These are phyloP conservation scores for Kryptolebias ocellatus DNA, from an alignment of 2,797 vertebrate genomes.

Conservation along the genomic window DNA sequence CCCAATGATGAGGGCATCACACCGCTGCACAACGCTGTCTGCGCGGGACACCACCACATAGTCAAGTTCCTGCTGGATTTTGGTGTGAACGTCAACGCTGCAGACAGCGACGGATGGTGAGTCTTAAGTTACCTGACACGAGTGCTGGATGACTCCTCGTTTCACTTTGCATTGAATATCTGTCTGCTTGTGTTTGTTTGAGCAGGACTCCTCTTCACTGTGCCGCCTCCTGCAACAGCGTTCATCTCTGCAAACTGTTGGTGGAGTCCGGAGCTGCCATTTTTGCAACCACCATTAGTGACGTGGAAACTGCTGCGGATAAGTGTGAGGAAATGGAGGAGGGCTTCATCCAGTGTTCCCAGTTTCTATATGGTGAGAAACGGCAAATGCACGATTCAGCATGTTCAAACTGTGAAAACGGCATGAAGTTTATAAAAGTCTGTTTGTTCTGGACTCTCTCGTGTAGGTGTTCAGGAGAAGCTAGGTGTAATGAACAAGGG, in stretches of 20 bases:
- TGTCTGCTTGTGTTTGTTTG: background rate
- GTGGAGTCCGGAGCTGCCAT: slow-evolving; percentile 98
- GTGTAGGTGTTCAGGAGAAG: slow-evolving; percentile 95
- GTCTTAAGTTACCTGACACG: slow-evolving; percentile 30
- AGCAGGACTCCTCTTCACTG: slow-evolving; percentile 97
- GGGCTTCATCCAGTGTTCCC: slow-evolving; percentile 96
- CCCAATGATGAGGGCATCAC: slow-evolving; percentile 99
- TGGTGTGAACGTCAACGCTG: slow-evolving; percentile 96
- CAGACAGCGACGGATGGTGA: slow-evolving; percentile 98
- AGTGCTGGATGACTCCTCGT: background rate
- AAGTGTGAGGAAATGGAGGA: slow-evolving; percentile 99
- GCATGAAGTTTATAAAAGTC: too few relatives aligned
- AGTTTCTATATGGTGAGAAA: slow-evolving; percentile 92
- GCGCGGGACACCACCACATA: slow-evolving; percentile 97
- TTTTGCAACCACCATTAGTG: slow-evolving; percentile 97
- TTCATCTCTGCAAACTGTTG: slow-evolving; percentile 95
- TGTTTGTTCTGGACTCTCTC: background rate
- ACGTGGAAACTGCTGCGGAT: slow-evolving; percentile 96
- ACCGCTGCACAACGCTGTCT: slow-evolving; percentile 95
- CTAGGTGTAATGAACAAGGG: slow-evolving; percentile 98
- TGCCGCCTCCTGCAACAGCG: slow-evolving; percentile 98
- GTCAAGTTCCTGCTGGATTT: slow-evolving; percentile 98
- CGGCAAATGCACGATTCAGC: background rate
- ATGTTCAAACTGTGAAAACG: background rate
- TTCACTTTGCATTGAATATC: background rate